phyloP scores from a whole-genome alignment of 2,888 invertebrate species.

The Apoda limacodes region DNA sequence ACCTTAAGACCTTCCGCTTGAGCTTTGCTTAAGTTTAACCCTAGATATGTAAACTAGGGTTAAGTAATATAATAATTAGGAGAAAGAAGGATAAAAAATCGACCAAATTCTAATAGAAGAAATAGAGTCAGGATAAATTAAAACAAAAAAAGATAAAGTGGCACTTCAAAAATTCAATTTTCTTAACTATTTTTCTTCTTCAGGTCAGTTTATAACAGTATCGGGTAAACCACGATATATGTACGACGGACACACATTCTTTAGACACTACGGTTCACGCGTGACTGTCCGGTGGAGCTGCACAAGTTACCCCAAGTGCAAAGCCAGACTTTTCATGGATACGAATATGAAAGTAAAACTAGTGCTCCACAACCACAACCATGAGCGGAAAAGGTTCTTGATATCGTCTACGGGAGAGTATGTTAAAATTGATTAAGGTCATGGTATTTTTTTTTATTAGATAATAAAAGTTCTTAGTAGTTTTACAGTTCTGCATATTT shows the following conservation, averaged over 20 bases:
- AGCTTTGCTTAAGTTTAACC: too few species aligned
- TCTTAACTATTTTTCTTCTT: constrained; percentile 12
- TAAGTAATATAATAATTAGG: too few species aligned
- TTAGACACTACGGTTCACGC: constrained; percentile 19
- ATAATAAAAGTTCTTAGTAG: too few species aligned
- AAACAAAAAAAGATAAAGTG: too few species aligned
- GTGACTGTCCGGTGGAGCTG: constrained; percentile 23
- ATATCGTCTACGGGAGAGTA: constrained; percentile 14
- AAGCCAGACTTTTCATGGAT: constrained; percentile 19
- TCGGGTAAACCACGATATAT: constrained; percentile 13
- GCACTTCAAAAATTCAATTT: constrained; percentile 11
- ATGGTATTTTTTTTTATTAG: too few species aligned
- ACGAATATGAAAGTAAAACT: constrained; percentile 17
- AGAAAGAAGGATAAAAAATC: constrained; percentile 12
- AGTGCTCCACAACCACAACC: constrained; percentile 14
- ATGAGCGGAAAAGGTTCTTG: constrained; percentile 9
- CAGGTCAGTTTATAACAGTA: constrained; percentile 21
- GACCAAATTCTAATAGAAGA: too few species aligned
- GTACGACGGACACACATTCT: constrained; percentile 22
- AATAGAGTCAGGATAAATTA: constrained; percentile 10
- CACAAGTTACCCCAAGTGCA: constrained; percentile 26
- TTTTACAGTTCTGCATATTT: too few species aligned
- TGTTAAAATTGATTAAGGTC: constrained; percentile 9
- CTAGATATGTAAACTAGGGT: too few species aligned
- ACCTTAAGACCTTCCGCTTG: too few species aligned